A percentile compares a stretch with the other conserved stretches of the same genome.
phyloP scores from a whole-genome alignment of 2,888 invertebrate species.

The Helleia helle region DNA sequence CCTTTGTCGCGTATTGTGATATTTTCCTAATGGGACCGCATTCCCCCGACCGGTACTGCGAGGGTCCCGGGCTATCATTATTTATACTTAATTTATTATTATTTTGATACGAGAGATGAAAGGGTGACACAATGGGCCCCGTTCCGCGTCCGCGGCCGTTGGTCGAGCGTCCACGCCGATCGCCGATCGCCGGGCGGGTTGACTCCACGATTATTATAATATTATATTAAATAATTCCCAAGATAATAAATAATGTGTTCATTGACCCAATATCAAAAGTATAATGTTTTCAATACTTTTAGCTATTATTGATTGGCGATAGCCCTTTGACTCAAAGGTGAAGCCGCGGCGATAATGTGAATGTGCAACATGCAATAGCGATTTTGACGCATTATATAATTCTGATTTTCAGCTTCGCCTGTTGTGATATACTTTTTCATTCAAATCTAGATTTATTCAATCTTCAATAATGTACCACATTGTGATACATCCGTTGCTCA shows the following conservation, averaged over 20 bases:
- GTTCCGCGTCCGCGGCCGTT: constrained; percentile 59
- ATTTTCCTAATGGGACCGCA: constrained; percentile 67
- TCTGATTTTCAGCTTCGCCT: constrained; percentile 1
- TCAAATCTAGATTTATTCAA: too few species aligned
- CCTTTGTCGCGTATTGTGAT: constrained; percentile 55
- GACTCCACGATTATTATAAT: constrained; percentile 20
- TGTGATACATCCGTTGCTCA: too few species aligned
- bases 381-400: background rate
- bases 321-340: background rate
- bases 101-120: constrained; percentile 68
- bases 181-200: constrained; percentile 25
- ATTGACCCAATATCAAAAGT: background rate
- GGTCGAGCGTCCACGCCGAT: constrained; percentile 40
- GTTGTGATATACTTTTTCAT: too few species aligned
- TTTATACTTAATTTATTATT: constrained; percentile 71
- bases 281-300: background rate
- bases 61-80: constrained; percentile 41
- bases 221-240: background rate
- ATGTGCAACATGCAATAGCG: constrained; percentile 5
- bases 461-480: too few species aligned
- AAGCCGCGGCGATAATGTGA: background rate
- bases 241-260: background rate
- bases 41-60: constrained; percentile 58
- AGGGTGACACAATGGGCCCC: constrained; percentile 52
- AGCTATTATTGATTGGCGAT: background rate